Conservation (phyloP, 2,888 invertebrate genomes). For the Pyrrhia umbra region DNA sequence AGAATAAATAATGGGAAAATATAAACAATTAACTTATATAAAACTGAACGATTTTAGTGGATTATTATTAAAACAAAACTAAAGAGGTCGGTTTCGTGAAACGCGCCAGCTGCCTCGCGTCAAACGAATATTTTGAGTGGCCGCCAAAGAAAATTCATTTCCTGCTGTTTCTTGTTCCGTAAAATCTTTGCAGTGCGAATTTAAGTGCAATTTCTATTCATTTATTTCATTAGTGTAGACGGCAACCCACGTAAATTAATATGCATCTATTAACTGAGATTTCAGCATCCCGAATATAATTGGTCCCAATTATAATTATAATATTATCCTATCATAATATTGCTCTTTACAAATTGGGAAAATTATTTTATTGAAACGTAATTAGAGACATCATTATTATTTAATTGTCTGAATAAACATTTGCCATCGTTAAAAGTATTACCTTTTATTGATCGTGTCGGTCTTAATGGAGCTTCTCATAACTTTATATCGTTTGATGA, state of each 20-base stretch:
- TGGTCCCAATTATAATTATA: no score
- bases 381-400: slow-evolving; percentile 53
- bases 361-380: slow-evolving; percentile 31
- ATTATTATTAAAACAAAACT: slow-evolving; percentile 67
- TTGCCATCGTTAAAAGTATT: slow-evolving; percentile 53
- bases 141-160: slow-evolving; percentile 74
- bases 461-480: slow-evolving; percentile 26
- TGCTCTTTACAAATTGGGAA: slow-evolving; percentile 5
- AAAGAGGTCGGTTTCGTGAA: slow-evolving; percentile 57
- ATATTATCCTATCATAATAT: slow-evolving; percentile 18
- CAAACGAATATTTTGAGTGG: slow-evolving; percentile 69
- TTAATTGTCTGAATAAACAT: slow-evolving; percentile 56
- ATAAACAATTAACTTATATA: slow-evolving; percentile 17
- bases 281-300: slow-evolving; percentile 25
- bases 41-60: slow-evolving; percentile 48
- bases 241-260: slow-evolving; percentile 18
- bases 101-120: slow-evolving; percentile 60
- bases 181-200: slow-evolving; percentile 63
- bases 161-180: slow-evolving; percentile 67
- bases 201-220: slow-evolving; percentile 63
- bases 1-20: not conserved
- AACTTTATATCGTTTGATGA: slow-evolving; percentile 42
- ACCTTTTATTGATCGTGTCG: slow-evolving; percentile 48
- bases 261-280: slow-evolving; percentile 21
- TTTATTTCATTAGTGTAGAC: slow-evolving; percentile 54